Conservation (phyloP, 2,113 vertebrate species). For the Dromiciops gliroides region DNA sequence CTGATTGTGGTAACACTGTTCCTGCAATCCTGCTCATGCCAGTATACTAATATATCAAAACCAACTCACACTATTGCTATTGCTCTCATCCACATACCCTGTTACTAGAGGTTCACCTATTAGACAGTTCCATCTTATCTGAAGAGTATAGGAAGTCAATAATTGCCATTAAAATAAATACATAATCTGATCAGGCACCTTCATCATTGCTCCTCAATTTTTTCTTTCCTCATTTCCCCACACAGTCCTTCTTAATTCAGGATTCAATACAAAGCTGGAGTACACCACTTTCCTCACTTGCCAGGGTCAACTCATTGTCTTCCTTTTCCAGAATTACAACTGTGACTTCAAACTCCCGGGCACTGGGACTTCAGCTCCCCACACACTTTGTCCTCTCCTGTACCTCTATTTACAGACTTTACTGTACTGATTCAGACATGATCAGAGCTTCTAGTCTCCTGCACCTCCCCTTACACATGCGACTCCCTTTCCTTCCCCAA, state of each 20-base stretch:
- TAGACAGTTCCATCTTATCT: background rate
- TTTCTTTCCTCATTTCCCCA: background rate
- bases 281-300: background rate
- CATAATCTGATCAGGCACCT: background rate
- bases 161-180: background rate
- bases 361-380: background rate
- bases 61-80: background rate
- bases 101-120: background rate
- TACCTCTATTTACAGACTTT: background rate
- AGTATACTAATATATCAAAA: background rate
- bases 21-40: background rate
- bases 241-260: background rate
- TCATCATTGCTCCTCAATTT: background rate
- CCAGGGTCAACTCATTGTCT: background rate
- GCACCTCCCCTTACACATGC: background rate
- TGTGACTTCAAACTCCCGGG: background rate
- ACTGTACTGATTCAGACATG: background rate
- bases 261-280: background rate
- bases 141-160: background rate
- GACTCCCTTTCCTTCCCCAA: background rate
- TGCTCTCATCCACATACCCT: background rate
- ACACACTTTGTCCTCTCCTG: background rate
- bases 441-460: background rate
- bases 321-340: background rate
- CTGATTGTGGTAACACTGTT: background rate